Base-by-base conservation (phyloP, 2,888 invertebrate genomes). In the Ophion slaviceki region DNA sequence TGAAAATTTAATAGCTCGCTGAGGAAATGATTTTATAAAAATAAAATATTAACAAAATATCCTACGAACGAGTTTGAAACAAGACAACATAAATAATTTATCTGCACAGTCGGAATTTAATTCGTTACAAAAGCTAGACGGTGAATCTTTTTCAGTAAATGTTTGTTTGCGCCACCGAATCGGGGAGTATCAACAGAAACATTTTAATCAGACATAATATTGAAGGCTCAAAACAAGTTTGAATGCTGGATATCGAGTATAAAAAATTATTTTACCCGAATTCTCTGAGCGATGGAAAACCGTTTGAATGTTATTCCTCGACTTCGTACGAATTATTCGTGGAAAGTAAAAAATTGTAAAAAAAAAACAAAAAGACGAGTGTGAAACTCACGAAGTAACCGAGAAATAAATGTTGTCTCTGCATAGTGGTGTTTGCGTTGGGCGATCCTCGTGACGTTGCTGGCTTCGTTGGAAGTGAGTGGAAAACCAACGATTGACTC, bases 401-500 rank as follows among this genome's bases (percentile, higher is more conserved):
- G 11, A 20, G 2, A 11, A 59, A 72, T 70, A 28, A 72, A 59
- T 59, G 36, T 72, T 36, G 20, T 72, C 20, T 67, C 20, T 77
- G 53, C 61, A 47, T 70, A 81, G 84, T 75, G 61, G 36, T 68
- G 57, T 80, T 57, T 80, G 24, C 75, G 68, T 59, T 86, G 82
- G 80, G 24, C 74, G 28, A n/a, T 84, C 10, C 17, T 86, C 20
- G 7, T 82, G 28, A 72, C 84, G 7, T 71, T 88, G 28, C 11
- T 87, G 32, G 59, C 78, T 20, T 57, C 74, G 24, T 10, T 77
- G 11, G 66, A 61, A n/a, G 71, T 78, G 1, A 61, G 45, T 1
- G 80, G 80, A 64, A 85, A 80, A 20, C 74, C 80, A 62, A 61
- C 86, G 1, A 85, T 84, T n/a, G 80, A 87, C 32, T 80, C 70